A percentile compares a stretch with the other conserved stretches of the same genome.
Evolutionary conservation across 2,888 invertebrate genomes (phyloP).

Genomic region (Eudemis profundana): DNA sequence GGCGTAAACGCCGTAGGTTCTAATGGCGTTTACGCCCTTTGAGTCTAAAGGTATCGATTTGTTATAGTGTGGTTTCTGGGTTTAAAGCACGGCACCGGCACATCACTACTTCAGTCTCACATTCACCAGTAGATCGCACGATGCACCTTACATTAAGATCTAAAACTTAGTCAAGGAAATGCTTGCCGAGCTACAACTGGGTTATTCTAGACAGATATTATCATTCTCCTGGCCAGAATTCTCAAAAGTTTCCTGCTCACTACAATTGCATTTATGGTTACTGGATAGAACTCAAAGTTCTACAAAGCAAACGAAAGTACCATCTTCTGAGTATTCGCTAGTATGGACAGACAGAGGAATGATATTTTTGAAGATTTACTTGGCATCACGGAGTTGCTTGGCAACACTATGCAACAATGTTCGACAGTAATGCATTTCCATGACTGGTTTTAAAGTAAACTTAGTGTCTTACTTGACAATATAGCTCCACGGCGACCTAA

Average conservation of each 20-base stretch:
- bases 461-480: slow-evolving; percentile 34
- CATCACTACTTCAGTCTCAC: slow-evolving; percentile 2
- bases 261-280: too few relatives aligned
- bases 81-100: slow-evolving; percentile 36
- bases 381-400: neutral
- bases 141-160: slow-evolving; percentile 14
- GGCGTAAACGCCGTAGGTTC: too few relatives aligned
- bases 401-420: neutral
- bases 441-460: neutral
- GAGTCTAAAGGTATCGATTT: too few relatives aligned
- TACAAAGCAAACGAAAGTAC: too few relatives aligned
- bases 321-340: too few relatives aligned
- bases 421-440: neutral
- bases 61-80: slow-evolving; percentile 24
- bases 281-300: too few relatives aligned
- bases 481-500: slow-evolving; percentile 15
- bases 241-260: too few relatives aligned
- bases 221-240: too few relatives aligned
- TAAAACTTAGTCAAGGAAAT: neutral
- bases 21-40: too few relatives aligned
- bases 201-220: too few relatives aligned
- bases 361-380: too few relatives aligned
- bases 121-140: slow-evolving; percentile 3
- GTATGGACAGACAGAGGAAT: too few relatives aligned
- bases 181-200: neutral